Percentiles rank a stretch among this genome's conserved stretches.
Evolutionary conservation across 2,797 vertebrate species (phyloP).

Genomic region (Chromobotia macracanthus): DNA sequence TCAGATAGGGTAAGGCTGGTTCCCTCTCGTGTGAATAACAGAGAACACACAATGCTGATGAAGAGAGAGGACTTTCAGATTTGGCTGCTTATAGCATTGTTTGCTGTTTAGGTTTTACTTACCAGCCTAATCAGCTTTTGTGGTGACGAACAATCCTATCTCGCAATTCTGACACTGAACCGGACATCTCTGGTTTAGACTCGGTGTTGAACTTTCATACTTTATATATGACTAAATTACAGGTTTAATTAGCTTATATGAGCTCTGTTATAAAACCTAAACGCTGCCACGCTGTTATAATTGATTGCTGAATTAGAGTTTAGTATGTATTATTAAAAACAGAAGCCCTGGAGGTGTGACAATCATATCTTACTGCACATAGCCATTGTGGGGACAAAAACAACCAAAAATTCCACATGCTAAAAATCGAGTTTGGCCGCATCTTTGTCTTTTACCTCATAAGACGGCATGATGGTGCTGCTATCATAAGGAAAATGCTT

Average conservation of each 20-base stretch:
- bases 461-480: too few relatives aligned
- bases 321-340: background rate
- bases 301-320: background rate
- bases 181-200: background rate
- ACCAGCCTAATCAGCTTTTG: conserved; percentile 20
- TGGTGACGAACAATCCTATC: conserved; percentile 24
- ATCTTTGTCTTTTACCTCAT: too few relatives aligned
- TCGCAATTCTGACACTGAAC: background rate
- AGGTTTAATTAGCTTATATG: background rate
- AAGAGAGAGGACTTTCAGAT: conserved; percentile 38
- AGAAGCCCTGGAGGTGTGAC: background rate
- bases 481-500: too few relatives aligned
- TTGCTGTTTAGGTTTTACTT: conserved; percentile 31
- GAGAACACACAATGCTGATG: conserved; percentile 21
- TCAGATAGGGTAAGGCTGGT: conserved; percentile 14
- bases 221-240: background rate
- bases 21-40: conserved; percentile 28
- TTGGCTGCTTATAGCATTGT: conserved; percentile 32
- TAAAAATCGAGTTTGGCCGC: too few relatives aligned
- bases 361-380: background rate
- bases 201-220: background rate
- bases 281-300: too few relatives aligned
- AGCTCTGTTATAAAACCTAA: background rate
- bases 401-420: too few relatives aligned
- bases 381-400: background rate